These are phyloP conservation scores for Euborellia annulipes DNA, from an alignment of 1,140 invertebrate genomes.

Conservation along the genomic window DNA sequence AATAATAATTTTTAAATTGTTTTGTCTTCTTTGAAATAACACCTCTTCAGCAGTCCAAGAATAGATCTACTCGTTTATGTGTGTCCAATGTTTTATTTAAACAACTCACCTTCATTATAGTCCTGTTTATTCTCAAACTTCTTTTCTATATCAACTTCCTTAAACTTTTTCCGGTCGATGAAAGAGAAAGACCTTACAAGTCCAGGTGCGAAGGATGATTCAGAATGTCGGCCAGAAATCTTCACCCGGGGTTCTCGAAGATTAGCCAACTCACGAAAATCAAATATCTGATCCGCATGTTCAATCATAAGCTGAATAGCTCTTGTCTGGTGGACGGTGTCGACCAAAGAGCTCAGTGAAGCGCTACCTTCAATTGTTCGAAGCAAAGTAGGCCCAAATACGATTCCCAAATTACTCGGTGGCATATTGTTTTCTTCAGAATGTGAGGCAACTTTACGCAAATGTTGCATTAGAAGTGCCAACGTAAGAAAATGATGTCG, in stretches of 20 bases:
- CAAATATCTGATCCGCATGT: conserved; percentile 22
- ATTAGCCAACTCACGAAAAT: conserved; percentile 2
- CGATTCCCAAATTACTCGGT: conserved; percentile 39
- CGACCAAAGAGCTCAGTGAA: conserved; percentile 34
- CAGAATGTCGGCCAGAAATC: no score
- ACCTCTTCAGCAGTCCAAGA: no score
- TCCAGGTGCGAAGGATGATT: no score
- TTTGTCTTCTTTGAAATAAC: no score
- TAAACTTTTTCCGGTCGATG: neutral
- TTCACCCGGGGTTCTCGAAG: no score
- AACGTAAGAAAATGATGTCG: conserved; percentile 30
- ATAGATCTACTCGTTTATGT: no score
- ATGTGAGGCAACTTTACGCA: conserved; percentile 22
- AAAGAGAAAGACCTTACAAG: conserved; percentile 6
- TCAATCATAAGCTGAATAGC: conserved; percentile 36
- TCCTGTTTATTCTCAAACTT: no score
- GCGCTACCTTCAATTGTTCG: conserved; percentile 33
- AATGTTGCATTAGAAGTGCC: conserved; percentile 34
- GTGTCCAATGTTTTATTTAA: no score
- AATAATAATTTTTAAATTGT: no score
- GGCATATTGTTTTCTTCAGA: conserved; percentile 39
- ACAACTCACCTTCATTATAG: no score
- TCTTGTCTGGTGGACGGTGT: conserved; percentile 38
- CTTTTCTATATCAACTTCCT: no score
- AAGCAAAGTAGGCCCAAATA: conserved; percentile 42